Conservation (phyloP, 1,140 invertebrate genomes). For the Cyclargus thomasi region DNA sequence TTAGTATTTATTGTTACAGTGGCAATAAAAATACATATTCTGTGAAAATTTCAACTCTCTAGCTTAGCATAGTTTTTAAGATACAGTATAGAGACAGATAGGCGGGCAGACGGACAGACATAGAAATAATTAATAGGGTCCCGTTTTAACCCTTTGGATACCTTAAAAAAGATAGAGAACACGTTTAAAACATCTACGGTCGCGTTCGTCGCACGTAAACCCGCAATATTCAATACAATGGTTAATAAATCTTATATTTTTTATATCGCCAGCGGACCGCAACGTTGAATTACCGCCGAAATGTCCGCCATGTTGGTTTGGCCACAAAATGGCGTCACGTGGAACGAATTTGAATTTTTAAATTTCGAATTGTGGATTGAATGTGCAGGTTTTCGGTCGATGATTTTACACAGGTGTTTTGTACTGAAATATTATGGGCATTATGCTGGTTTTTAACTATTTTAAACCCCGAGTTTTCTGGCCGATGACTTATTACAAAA, state of each 20-base stretch:
- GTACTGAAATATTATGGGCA: neutral
- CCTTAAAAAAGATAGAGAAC: too few relatives aligned
- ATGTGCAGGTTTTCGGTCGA: neutral
- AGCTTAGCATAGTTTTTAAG: too few relatives aligned
- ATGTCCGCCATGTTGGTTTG: constrained; percentile 26
- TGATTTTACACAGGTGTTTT: neutral
- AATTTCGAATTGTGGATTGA: constrained; percentile 4
- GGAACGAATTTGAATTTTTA: constrained; percentile 5
- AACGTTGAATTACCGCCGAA: constrained; percentile 27
- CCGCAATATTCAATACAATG: neutral
- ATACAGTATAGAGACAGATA: too few relatives aligned
- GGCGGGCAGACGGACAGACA: too few relatives aligned
- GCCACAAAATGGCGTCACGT: constrained; percentile 31
- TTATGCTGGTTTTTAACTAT: neutral
- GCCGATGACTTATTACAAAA: too few relatives aligned
- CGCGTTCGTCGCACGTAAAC: neutral
- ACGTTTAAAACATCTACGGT: neutral
- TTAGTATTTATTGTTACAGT: too few relatives aligned
- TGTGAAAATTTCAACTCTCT: too few relatives aligned
- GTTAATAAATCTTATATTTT: neutral
- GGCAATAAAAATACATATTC: too few relatives aligned
- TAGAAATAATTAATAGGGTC: too few relatives aligned
- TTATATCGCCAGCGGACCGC: neutral
- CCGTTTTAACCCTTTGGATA: too few relatives aligned
- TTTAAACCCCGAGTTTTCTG: too few relatives aligned